Base-by-base conservation (phyloP, 35 echinoderm and acorn worm species). In the Lytechinus variegatus region DNA sequence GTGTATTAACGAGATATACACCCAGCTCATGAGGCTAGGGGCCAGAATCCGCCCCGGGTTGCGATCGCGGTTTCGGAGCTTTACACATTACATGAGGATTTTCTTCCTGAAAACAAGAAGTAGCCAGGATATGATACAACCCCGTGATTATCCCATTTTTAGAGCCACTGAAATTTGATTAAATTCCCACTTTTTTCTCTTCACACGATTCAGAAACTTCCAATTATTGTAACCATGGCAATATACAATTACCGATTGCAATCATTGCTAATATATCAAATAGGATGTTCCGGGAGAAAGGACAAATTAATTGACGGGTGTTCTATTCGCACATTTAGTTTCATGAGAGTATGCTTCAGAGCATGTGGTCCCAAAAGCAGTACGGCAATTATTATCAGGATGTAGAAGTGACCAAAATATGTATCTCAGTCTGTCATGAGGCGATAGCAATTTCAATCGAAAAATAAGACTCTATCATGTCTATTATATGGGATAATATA, bases 1-100 rank as follows among this genome's bases (percentile, higher is more conserved):
- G 66, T 79, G 66, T 79, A 79, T 79, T 79, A 79, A 79, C 66
- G 16, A 79, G 66, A 79, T 79, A 79, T 16, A 79, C 66, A 79
- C 66, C 12, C 19, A n/a, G 12, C 66, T 79, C 19, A 7, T 19
- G 12, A 14, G 66, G 66, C 66, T 79, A 7, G 66, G 66, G 66
- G 66, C 66, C 66, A 79, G 66, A 79, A 19, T 79, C 66, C 66
- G 66, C 66, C 19, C 66, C n/a, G 9, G 66, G 16, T 79, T 79
- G 3, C 19, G 66, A 79, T 24, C 16, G 66, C 6, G 66, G 19
- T 79, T 79, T 79, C 66, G 66, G 66, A 24, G 66, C 19, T 24
- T 79, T 79, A 79, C 66, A 79, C 66, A 24, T 79, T 27, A 79
- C 66, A 79, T 79, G 12, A 7, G 66, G 33, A 44, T 44, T 44